Percentiles rank a stretch among this genome's conserved stretches.
phyloP scores from a whole-genome alignment of 2,797 vertebrate genomes.

The Microhierax caerulescens region DNA sequence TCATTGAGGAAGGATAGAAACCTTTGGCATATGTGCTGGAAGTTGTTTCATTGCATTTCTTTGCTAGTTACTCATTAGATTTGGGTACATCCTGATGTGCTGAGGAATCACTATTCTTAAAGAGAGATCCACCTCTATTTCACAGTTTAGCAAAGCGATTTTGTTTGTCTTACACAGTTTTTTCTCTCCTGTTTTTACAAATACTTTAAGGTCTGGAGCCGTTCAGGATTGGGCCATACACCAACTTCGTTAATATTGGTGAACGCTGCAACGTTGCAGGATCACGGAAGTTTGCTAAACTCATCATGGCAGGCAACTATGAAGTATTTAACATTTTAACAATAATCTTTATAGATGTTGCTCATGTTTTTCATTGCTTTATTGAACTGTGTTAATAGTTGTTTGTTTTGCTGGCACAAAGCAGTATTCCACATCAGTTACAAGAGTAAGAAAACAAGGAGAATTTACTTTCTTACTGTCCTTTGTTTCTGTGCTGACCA shows the following conservation, averaged over 20 bases:
- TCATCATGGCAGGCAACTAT: slow-evolving; percentile 91
- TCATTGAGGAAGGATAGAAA: neutral
- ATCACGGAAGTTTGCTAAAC: slow-evolving; percentile 91
- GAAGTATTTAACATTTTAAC: slow-evolving; percentile 80
- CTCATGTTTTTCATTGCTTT: neutral
- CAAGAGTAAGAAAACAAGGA: neutral
- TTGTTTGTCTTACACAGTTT: neutral
- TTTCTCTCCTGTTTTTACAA: neutral
- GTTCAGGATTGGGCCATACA: slow-evolving; percentile 91
- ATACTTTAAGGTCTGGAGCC: slow-evolving; percentile 86
- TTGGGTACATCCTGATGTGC: neutral
- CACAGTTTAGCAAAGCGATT: neutral
- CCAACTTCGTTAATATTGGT: slow-evolving; percentile 96
- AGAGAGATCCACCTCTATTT: neutral
- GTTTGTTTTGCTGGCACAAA: neutral
- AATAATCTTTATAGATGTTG: neutral
- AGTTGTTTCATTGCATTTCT: neutral
- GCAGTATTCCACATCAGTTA: neutral
- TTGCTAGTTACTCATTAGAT: neutral
- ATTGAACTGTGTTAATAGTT: neutral
- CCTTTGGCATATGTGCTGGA: neutral
- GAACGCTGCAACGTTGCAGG: slow-evolving; percentile 97
- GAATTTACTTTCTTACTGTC: neutral
- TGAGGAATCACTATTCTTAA: neutral
- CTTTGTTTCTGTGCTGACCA: neutral